phyloP scores from a whole-genome alignment of 92 coral and sea anemone species.

The Siderastrea siderea region DNA sequence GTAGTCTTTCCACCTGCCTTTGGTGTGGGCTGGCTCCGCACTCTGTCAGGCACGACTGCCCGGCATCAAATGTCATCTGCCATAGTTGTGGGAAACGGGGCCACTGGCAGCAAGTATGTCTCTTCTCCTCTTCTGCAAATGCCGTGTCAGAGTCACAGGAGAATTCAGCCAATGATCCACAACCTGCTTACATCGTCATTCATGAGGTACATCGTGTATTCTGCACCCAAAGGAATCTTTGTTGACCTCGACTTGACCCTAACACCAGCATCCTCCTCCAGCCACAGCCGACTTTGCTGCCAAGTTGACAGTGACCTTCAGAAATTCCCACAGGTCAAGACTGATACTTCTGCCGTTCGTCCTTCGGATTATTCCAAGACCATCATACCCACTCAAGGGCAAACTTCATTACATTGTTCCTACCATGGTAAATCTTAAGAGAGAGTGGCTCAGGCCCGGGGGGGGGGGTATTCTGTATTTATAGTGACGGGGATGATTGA shows the following conservation, averaged over 20 bases:
- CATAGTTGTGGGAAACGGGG: constrained; percentile 76
- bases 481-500: no score
- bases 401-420: no score
- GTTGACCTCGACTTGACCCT: constrained; percentile 64
- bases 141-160: constrained; percentile 30
- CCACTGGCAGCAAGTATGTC: constrained; percentile 72
- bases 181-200: constrained; percentile 36
- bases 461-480: no score
- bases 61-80: constrained; percentile 54
- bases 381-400: no score
- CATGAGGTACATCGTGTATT: constrained; percentile 56
- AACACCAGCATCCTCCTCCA: constrained; percentile 9
- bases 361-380: no score
- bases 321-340: no score
- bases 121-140: constrained; percentile 30
- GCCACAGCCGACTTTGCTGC: constrained; percentile 28
- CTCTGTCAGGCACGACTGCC: constrained; percentile 53
- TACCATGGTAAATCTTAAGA: no score
- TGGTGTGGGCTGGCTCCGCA: constrained; percentile 65
- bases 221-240: constrained; percentile 68
- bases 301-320: constrained; percentile 19
- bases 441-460: no score
- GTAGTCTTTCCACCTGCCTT: constrained; percentile 41
- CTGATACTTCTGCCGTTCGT: no score
- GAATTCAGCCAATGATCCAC: not conserved